These are phyloP conservation scores for Papilio protenor DNA, from an alignment of 2,888 invertebrate species.

Conservation along the genomic window DNA sequence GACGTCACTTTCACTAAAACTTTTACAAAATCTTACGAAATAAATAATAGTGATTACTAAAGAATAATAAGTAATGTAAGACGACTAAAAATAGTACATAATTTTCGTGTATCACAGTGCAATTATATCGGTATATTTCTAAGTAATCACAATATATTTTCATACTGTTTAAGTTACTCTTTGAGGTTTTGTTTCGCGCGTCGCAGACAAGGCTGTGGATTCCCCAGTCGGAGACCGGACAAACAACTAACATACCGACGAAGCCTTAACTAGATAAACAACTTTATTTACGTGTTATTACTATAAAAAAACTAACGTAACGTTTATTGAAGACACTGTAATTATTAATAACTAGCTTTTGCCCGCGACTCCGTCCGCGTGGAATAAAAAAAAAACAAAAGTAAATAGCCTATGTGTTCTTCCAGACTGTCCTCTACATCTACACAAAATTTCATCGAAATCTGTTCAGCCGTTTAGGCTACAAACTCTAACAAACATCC, in stretches of 20 bases:
- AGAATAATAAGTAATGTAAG: not conserved
- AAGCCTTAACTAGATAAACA: conserved; percentile 33
- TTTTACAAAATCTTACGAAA: not conserved
- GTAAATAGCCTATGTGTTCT: too few relatives aligned
- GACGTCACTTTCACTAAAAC: not conserved
- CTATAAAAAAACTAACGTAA: conserved; percentile 25
- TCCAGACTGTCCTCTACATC: too few relatives aligned
- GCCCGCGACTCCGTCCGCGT: too few relatives aligned
- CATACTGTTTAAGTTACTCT: not conserved
- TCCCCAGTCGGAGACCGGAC: conserved; percentile 45
- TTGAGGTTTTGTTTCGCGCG: conserved; percentile 15
- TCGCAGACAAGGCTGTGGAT: conserved; percentile 40
- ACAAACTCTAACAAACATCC: too few relatives aligned
- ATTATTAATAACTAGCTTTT: too few relatives aligned
- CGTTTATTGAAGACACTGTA: conserved; percentile 1
- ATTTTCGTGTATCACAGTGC: not conserved
- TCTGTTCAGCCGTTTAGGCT: too few relatives aligned
- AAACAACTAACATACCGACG: conserved; percentile 42
- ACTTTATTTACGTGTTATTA: conserved; percentile 30
- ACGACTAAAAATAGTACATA: not conserved
- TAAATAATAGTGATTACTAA: not conserved
- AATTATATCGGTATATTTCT: not conserved
- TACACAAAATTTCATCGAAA: too few relatives aligned
- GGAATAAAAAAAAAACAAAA: too few relatives aligned
- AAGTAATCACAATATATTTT: conserved; percentile 17